Percentiles rank a stretch among this genome's conserved stretches.
These are phyloP conservation scores for Scyliorhinus canicula DNA, from an alignment of 2,797 vertebrate species.

Conservation along the genomic window DNA sequence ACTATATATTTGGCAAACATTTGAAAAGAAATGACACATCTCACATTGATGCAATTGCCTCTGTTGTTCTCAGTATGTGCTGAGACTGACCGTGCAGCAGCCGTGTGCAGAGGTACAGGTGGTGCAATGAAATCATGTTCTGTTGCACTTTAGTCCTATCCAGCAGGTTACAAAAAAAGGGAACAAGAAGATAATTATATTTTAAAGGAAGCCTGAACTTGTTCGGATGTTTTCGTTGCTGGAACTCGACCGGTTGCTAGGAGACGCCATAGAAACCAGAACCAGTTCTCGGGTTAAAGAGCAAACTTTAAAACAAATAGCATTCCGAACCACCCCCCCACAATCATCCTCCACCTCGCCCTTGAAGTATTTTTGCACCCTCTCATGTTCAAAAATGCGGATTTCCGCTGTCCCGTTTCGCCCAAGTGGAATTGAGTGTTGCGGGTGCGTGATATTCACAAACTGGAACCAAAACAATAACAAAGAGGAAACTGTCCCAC, in stretches of 20 bases:
- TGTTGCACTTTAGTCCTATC: background rate
- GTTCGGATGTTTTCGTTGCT: conserved; percentile 18
- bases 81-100: background rate
- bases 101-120: background rate
- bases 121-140: background rate
- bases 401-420: conserved; percentile 87
- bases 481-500: background rate
- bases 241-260: conserved; percentile 41
- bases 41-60: background rate
- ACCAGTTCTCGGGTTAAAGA: conserved; percentile 59
- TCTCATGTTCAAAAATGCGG: conserved; percentile 91
- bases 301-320: conserved; percentile 77
- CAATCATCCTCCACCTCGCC: conserved; percentile 13
- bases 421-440: conserved; percentile 66
- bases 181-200: background rate
- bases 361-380: conserved; percentile 61
- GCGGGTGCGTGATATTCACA: conserved; percentile 69
- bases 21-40: background rate
- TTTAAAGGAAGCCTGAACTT: conserved; percentile 18
- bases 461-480: conserved; percentile 61
- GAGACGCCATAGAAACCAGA: conserved; percentile 56
- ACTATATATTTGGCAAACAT: background rate
- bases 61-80: background rate
- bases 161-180: background rate
- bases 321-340: background rate